Evolutionary conservation across 2,113 vertebrate genomes (phyloP).

Genomic region (Prunella himalayana): DNA sequence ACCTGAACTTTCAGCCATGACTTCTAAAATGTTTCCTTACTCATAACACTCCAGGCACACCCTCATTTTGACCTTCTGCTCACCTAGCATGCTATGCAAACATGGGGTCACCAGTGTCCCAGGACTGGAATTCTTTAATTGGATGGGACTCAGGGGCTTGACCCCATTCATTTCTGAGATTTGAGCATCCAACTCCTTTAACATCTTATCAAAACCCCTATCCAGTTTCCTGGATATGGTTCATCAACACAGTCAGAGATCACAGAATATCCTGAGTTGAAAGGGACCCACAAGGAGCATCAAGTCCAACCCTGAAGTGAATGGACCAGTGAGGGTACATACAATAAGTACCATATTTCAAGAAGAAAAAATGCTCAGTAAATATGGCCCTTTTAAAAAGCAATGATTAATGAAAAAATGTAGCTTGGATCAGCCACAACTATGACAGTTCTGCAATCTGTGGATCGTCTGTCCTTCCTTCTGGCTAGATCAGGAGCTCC

Average conservation of each 20-base stretch:
- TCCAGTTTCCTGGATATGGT: background rate
- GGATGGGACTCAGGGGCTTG: background rate
- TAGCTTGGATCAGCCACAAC: background rate
- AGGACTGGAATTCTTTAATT: background rate
- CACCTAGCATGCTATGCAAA: background rate
- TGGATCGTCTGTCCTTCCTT: background rate
- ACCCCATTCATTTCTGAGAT: background rate
- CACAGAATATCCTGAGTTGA: background rate
- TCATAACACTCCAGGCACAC: rapidly evolving
- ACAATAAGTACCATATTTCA: background rate
- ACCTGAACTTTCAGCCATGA: background rate
- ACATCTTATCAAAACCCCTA: background rate
- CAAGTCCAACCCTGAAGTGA: background rate
- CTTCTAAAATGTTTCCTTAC: background rate
- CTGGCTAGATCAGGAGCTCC: background rate
- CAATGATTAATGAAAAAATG: background rate
- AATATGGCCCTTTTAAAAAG: background rate
- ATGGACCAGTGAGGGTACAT: background rate
- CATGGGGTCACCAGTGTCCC: background rate
- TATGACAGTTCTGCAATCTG: background rate
- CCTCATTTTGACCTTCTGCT: background rate
- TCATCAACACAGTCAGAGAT: background rate
- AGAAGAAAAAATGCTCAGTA: background rate
- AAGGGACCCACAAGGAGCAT: background rate
- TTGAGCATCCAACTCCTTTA: background rate